Base-by-base conservation (phyloP, 64 coral and sea anemone genomes). In the Pachyseris speciosa region DNA sequence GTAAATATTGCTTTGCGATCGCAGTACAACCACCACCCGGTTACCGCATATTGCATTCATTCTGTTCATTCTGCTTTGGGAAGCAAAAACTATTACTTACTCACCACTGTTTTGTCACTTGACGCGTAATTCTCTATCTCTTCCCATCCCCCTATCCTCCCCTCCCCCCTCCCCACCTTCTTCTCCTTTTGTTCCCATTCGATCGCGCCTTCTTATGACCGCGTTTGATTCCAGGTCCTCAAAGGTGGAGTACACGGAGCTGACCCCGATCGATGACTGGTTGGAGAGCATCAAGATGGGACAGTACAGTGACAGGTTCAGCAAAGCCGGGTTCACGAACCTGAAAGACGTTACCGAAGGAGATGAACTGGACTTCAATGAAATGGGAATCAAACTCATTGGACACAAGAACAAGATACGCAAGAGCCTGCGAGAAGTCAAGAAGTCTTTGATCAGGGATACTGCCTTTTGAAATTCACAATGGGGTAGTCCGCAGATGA, bases 351-450 rank as follows among this genome's bases (percentile, higher is more conserved):
- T 98, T 5, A 50, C 83, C 26, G 37, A 69, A 17, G 36, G 90
- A 0, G 87, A 92, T 17, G 96, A 98, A 16, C 77, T 90, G 17
- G 96, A 98, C 53, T 78, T 98, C 1, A 66, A 89, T 48, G 86
- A 87, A 5, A 83, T 98, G 61, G 96, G 96, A 65, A 79, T 98
- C 19, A 92, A 91, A 20, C 74, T 98, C 55, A 95, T 98, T 12
- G 96, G 96, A 1, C 96, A 98, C 72, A 88, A 92, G 12, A 94
- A 98, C 38, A 98, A 98, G 48, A 98, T 98, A 31, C 69, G 76
- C 17, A 94, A 98, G 57, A 98, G 96, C 34, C 78, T 98, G 3
- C 49, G 64, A 5, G 96, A 98, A 34, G 92, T 98, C 0, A 94
- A 78, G 51, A 86, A 72, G 20, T 85, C 73, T 0, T 9, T 95